Conservation (phyloP, 2,888 invertebrate genomes). For the Yponomeuta sedellus region DNA sequence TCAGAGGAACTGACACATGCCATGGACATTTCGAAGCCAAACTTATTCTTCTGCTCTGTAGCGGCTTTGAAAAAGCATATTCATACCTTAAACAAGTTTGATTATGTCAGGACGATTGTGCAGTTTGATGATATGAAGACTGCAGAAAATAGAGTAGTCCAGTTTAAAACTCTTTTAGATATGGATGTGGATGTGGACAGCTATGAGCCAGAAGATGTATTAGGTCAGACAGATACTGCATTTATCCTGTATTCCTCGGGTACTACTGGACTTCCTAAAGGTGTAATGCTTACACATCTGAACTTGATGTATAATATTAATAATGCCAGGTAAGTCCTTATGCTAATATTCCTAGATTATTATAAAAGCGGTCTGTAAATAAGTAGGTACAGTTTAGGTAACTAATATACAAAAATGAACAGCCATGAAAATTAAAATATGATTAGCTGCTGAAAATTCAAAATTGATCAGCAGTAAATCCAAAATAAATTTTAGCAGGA, state of each 20-base stretch:
- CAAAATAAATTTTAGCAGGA: too few species aligned
- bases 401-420: too few species aligned
- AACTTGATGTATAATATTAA: conserved; percentile 27
- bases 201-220: conserved; percentile 35
- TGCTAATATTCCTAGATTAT: background rate
- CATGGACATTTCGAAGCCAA: conserved; percentile 79
- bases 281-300: conserved; percentile 52
- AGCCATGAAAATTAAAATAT: too few species aligned
- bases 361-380: too few species aligned
- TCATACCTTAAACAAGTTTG: conserved; percentile 46
- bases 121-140: conserved; percentile 7
- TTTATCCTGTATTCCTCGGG: conserved; percentile 61
- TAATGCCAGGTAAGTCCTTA: background rate
- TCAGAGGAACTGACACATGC: conserved; percentile 80
- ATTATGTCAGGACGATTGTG: conserved; percentile 58
- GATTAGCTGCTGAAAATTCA: too few species aligned
- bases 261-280: conserved; percentile 59
- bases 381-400: too few species aligned
- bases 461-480: too few species aligned
- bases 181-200: conserved; percentile 23
- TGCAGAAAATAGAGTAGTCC: background rate
- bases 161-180: conserved; percentile 16
- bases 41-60: conserved; percentile 78
- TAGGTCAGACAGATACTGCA: conserved; percentile 40
- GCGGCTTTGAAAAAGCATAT: conserved; percentile 50